Evolutionary conservation across 2,888 invertebrate species (phyloP), one percentile per base, ranked within the genome.

Genomic region (Oscheius sp.): DNA sequence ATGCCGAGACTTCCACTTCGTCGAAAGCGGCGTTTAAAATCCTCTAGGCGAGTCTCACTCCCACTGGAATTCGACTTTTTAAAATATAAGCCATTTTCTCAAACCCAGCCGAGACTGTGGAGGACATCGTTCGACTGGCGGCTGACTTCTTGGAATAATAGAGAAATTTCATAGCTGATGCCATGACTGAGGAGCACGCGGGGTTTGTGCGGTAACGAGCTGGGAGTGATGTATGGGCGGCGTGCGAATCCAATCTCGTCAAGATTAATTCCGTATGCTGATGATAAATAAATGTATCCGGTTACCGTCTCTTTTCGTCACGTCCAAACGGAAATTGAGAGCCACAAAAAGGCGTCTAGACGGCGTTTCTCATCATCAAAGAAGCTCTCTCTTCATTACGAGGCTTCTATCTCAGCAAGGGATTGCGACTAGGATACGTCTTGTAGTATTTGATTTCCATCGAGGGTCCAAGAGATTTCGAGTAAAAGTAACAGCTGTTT

Each of bases 1-100:
- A 86, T 83, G 29, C 86, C 86, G 27, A 86, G 71, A 34, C 82
- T 82, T 15, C 86, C 86, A 68, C 83, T 84, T 0, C 86, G 82
- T 37, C 86, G 80, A 65, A 86, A 86, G 6, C 84, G 76, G 15
- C 81, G 73, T 48, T 86, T 86, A 73, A 86, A 84, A 33, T 86
- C 86, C 61, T 86, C 86, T 70, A 86, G 66, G 2, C 78, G 70
- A 23, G 37, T 69, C 12, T 69, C 64, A 17, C 17, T 42, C 6
- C 29, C 12, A 1, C 45, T 27, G 1, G 50, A 37, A 31, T 23
- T 4, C 23, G 10, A 4, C 12, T 34, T 34, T 57, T 57, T 10
- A 57, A 10, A 33, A 33, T n/a, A n/a, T n/a, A n/a, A n/a, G n/a
- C n/a, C n/a, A n/a, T n/a, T 6, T 33, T 57, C 57, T 10, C 4